Conservation (phyloP, 2,888 invertebrate species). For the Pachliopta kotzebuea region DNA sequence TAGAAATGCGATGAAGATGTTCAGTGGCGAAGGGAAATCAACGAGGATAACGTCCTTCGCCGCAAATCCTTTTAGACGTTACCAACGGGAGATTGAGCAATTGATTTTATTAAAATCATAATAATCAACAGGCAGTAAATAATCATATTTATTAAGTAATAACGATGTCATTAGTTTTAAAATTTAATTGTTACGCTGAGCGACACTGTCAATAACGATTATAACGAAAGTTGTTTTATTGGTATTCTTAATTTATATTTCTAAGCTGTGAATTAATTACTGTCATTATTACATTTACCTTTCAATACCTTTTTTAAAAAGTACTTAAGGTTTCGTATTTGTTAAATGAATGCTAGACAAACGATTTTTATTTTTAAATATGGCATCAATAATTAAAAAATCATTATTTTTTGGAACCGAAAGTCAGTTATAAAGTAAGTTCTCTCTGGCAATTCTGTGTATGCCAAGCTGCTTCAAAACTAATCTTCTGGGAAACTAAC, state of each 20-base stretch:
- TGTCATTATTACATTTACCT: too few relatives aligned
- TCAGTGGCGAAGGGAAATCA: conserved; percentile 10
- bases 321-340: too few relatives aligned
- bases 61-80: conserved; percentile 23
- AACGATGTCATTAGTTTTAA: too few relatives aligned
- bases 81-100: conserved; percentile 14
- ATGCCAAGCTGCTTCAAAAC: background rate
- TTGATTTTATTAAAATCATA: background rate
- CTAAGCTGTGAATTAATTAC: too few relatives aligned
- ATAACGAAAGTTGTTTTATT: too few relatives aligned
- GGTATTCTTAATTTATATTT: too few relatives aligned
- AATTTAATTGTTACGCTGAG: too few relatives aligned
- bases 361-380: background rate
- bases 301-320: too few relatives aligned
- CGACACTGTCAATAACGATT: too few relatives aligned
- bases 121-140: too few relatives aligned
- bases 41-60: conserved; percentile 9
- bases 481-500: background rate
- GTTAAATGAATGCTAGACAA: background rate
- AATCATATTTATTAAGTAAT: too few relatives aligned
- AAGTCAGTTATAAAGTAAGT: background rate
- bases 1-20: background rate
- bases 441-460: background rate
- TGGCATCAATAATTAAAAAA: background rate
- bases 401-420: background rate